Base-by-base conservation (phyloP, 2,113 vertebrate genomes). In the Plotosus lineatus region DNA sequence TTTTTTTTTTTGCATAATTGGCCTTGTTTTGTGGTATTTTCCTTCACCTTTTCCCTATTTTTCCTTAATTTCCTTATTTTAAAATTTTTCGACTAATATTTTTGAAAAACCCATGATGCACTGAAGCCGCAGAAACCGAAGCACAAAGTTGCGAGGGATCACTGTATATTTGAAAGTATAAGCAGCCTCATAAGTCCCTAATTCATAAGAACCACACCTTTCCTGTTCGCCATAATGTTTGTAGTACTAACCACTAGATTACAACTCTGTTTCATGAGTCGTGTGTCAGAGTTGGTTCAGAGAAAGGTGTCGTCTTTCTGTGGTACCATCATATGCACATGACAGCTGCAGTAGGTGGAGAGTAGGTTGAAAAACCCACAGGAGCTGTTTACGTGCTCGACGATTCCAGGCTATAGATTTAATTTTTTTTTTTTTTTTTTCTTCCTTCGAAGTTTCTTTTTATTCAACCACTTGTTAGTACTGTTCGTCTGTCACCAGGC, bases 401-500 rank as follows among this genome's bases (percentile, higher is more conserved):
- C 68, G 1, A 1, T 50, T 31, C 26, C 44, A 31, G 26, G 1
- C 2, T 69, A 28, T 46, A 6, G n/a, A 66, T 42, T 21, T 73
- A 21, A 33, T 51, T 44, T 44, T 23, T 21, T 14, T 40, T 15
- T 55, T n/a, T 10, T 40, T 23, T 26, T 1, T 2, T 9, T 36
- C 5, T 26, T 44, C 2, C 8, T 44, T 42, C 53, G 5, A 56
- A 76, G 36, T 44, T 69, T 40, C 50, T 55, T n/a, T 12, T 51
- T 48, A 61, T 48, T 48, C 31, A 50, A n/a, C 23, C 71, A 51
- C 55, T 63, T 77, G 6, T 56, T 58, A 63, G 48, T 63, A 17
- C 60, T 36, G 74, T 69, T 69, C 50, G 17, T 77, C 38, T 76
- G 60, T 68, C 61, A 68, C 58, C 79, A 75, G 33, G 6, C 23